These are phyloP conservation scores for Passer domesticus DNA, from an alignment of 2,113 vertebrate species.

Conservation along the genomic window DNA sequence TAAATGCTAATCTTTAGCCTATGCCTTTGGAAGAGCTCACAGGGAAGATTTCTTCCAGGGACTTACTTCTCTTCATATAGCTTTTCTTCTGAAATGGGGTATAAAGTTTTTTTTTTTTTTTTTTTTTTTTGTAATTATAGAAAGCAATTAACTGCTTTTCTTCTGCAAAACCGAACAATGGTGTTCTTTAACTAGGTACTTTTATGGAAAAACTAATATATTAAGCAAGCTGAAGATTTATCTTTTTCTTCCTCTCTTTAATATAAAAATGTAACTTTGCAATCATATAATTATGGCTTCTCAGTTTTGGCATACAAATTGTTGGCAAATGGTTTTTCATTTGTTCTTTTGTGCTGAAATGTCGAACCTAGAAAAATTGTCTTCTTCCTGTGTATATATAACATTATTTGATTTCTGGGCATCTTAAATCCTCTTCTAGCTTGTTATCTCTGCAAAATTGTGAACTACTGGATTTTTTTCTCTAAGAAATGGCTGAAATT, in stretches of 20 bases:
- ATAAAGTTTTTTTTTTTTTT: constrained; percentile 13
- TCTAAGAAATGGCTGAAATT: neutral
- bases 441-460: neutral
- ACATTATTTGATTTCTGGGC: neutral
- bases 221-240: constrained; percentile 14
- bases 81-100: constrained; percentile 37
- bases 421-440: neutral
- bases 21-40: constrained; percentile 35
- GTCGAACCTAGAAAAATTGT: neutral
- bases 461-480: neutral
- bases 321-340: neutral
- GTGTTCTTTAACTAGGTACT: constrained; percentile 44
- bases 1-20: constrained; percentile 55
- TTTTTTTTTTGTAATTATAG: constrained; percentile 31
- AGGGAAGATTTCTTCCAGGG: neutral
- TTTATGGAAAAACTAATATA: constrained; percentile 27
- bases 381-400: neutral
- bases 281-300: constrained; percentile 45
- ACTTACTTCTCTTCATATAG: neutral
- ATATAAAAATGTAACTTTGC: neutral
- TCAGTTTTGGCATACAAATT: constrained; percentile 27
- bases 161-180: constrained; percentile 12
- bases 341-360: neutral
- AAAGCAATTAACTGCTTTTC: constrained; percentile 46
- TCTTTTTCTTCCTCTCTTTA: neutral